Conservation (phyloP, 2,888 invertebrate genomes). For the Drosophila paramelanica region DNA sequence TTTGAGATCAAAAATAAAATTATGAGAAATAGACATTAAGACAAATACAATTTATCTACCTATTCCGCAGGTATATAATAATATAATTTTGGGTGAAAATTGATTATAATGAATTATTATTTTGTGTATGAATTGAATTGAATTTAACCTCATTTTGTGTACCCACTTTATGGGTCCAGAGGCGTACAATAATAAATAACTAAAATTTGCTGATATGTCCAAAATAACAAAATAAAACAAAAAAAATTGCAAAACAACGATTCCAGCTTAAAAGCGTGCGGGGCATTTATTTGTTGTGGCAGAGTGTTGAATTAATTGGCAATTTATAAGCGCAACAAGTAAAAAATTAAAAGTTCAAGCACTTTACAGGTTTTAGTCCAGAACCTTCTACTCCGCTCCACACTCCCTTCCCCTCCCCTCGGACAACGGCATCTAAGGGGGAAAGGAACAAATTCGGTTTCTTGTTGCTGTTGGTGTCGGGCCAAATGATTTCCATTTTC, state of each 20-base stretch:
- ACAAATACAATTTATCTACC: background rate
- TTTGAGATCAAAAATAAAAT: no score
- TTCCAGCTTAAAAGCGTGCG: slow-evolving; percentile 17
- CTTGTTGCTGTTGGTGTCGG: slow-evolving; percentile 27
- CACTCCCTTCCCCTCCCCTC: background rate
- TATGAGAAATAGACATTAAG: no score
- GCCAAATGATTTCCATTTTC: slow-evolving; percentile 40
- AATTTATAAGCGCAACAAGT: slow-evolving; percentile 50
- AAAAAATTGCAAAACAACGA: slow-evolving; percentile 18
- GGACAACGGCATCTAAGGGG: background rate
- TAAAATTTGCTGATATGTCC: slow-evolving; percentile 25
- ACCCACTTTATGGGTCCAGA: background rate
- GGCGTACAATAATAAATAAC: background rate
- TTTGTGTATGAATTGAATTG: background rate
- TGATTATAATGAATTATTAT: no score
- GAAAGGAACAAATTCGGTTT: slow-evolving; percentile 5
- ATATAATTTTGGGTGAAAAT: no score
- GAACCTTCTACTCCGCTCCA: slow-evolving; percentile 12
- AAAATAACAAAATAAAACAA: slow-evolving; percentile 1
- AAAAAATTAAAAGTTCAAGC: slow-evolving; percentile 59
- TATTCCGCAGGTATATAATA: no score
- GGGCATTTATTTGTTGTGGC: background rate
- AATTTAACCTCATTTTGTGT: background rate
- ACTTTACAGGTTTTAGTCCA: slow-evolving; percentile 62
- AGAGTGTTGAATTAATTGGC: slow-evolving; percentile 33